Evolutionary conservation across 2,113 vertebrate species (phyloP).

Genomic region (Chionodraco myersi): DNA sequence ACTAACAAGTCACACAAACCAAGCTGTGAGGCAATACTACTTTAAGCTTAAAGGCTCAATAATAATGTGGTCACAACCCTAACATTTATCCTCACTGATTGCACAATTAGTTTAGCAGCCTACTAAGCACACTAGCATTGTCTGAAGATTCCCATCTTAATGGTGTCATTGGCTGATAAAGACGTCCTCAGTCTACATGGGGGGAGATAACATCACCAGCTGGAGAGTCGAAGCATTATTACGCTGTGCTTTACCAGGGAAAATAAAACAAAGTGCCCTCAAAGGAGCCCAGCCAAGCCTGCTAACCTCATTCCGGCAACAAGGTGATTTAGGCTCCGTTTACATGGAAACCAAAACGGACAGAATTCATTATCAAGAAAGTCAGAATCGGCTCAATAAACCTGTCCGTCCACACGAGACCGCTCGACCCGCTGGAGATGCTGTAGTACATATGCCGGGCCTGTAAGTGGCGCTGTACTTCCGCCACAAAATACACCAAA

Average conservation of each 20-base stretch:
- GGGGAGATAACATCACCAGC: slow-evolving; percentile 68
- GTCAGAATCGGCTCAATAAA: no score
- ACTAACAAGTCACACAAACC: slow-evolving; percentile 20
- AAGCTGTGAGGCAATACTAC: not conserved
- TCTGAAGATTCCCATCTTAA: slow-evolving; percentile 77
- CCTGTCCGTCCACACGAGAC: no score
- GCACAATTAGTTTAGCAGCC: slow-evolving; percentile 56
- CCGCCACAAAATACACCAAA: no score
- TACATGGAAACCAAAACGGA: no score
- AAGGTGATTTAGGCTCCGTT: slow-evolving; percentile 36
- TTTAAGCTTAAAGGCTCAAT: slow-evolving; percentile 24
- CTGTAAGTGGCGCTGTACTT: no score
- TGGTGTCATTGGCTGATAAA: slow-evolving; percentile 70
- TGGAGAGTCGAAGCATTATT: slow-evolving; percentile 51
- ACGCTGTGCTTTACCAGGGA: slow-evolving; percentile 38
- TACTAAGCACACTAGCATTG: slow-evolving; percentile 49
- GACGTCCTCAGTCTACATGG: slow-evolving; percentile 36
- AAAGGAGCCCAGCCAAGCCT: slow-evolving; percentile 35
- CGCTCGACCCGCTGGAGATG: no score
- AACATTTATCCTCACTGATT: slow-evolving; percentile 50
- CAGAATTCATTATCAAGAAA: no score
- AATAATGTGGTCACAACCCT: slow-evolving; percentile 42
- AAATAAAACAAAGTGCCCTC: slow-evolving; percentile 52
- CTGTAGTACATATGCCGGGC: no score
- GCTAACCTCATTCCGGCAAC: slow-evolving; percentile 53